These are phyloP conservation scores for Clostera curtula DNA, from an alignment of 2,888 invertebrate species.

Conservation along the genomic window DNA sequence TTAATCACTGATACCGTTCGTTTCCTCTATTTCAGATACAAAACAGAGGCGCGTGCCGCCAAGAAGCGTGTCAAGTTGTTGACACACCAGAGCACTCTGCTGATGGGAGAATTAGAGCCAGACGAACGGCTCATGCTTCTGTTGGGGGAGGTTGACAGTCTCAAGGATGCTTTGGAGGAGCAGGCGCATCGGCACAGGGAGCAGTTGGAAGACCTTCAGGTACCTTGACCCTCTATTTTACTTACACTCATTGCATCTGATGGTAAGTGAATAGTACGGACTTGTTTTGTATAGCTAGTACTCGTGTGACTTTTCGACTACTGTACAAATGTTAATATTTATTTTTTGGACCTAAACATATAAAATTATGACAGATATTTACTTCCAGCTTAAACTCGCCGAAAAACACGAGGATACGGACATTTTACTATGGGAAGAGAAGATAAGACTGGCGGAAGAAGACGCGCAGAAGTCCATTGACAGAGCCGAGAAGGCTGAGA, in stretches of 20 bases:
- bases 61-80: slow-evolving; percentile 76
- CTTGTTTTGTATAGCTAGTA: no score
- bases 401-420: slow-evolving; percentile 80
- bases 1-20: no score
- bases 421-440: slow-evolving; percentile 80
- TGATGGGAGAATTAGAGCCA: slow-evolving; percentile 75
- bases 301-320: no score
- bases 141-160: slow-evolving; percentile 77
- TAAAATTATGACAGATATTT: no score
- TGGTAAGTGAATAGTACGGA: no score
- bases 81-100: slow-evolving; percentile 79
- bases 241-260: no score
- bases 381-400: slow-evolving; percentile 70
- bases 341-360: no score
- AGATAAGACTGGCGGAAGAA: slow-evolving; percentile 79
- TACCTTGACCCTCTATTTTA: slow-evolving; percentile 17
- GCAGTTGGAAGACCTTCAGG: slow-evolving; percentile 77
- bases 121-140: slow-evolving; percentile 73
- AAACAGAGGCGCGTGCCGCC: slow-evolving; percentile 73
- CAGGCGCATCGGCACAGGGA: slow-evolving; percentile 72
- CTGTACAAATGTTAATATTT: no score
- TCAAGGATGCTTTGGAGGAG: slow-evolving; percentile 77
- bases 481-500: slow-evolving; percentile 73
- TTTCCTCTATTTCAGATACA: slow-evolving; percentile 43
- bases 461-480: slow-evolving; percentile 77